Evolutionary conservation across 1,140 invertebrate species (phyloP).

Genomic region (Pararge aegeria): DNA sequence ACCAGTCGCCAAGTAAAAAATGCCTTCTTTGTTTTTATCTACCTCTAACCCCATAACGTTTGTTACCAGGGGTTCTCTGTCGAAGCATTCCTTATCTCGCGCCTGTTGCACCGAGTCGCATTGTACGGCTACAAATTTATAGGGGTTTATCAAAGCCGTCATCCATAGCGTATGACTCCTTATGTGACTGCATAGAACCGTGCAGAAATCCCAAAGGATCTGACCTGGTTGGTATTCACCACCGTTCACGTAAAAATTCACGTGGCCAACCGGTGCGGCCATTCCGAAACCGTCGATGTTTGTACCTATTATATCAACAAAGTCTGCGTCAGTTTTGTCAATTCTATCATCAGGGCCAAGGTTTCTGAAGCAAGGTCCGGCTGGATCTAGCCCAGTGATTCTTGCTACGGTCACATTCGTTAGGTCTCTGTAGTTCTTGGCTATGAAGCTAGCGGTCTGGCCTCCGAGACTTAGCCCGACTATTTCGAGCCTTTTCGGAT

Average conservation of each 20-base stretch:
- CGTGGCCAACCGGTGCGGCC: constrained; percentile 82
- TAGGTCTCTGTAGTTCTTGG: constrained; percentile 48
- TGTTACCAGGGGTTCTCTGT: constrained; percentile 41
- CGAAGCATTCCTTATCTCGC: constrained; percentile 47
- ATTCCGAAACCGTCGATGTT: constrained; percentile 86
- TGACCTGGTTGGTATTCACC: constrained; percentile 84
- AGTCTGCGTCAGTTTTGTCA: constrained; percentile 56
- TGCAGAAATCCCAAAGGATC: constrained; percentile 46
- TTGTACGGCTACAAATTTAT: constrained; percentile 52
- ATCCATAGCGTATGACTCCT: constrained; percentile 49
- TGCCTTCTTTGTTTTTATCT: constrained; percentile 46
- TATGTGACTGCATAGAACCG: constrained; percentile 50
- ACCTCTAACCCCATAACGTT: constrained; percentile 49
- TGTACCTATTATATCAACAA: constrained; percentile 82
- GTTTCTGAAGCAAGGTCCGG: constrained; percentile 65
- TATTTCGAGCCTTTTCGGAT: constrained; percentile 55
- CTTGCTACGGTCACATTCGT: constrained; percentile 61
- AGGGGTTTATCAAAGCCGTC: constrained; percentile 41
- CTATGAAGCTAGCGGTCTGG: constrained; percentile 58
- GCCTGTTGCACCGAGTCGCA: constrained; percentile 62
- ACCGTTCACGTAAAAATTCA: constrained; percentile 86
- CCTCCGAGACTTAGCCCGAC: constrained; percentile 60
- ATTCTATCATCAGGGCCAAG: constrained; percentile 50
- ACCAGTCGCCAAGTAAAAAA: constrained; percentile 53
- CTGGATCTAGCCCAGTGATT: constrained; percentile 58